Percentiles rank a stretch among this genome's conserved stretches.
Conservation (phyloP, 2,888 invertebrate genomes). For the Parelbella ahira region DNA sequence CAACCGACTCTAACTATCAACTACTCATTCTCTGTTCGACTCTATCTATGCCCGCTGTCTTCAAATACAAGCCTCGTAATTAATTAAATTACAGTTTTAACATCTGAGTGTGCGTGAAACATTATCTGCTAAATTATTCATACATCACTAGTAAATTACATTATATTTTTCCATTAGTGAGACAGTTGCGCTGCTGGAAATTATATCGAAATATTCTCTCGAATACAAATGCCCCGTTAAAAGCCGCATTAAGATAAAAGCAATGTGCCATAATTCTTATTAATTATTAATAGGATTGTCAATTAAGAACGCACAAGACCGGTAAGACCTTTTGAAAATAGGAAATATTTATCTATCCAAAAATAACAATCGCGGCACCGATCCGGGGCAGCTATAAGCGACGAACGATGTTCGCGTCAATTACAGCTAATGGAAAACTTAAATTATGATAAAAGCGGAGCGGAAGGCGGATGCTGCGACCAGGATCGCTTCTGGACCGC, state of each 20-base stretch:
- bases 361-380: conserved; percentile 69
- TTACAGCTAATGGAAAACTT: conserved; percentile 80
- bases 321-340: conserved; percentile 64
- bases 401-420: conserved; percentile 79
- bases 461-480: conserved; percentile 63
- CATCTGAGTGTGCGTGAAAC: conserved; percentile 43
- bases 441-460: conserved; percentile 80
- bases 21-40: conserved; percentile 6
- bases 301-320: conserved; percentile 66
- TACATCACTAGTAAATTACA: conserved; percentile 61
- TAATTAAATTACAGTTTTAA: conserved; percentile 31
- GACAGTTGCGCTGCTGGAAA: conserved; percentile 58
- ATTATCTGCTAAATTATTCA: conserved; percentile 56
- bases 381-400: conserved; percentile 70
- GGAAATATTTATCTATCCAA: conserved; percentile 74
- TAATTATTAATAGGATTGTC: conserved; percentile 75
- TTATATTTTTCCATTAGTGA: conserved; percentile 71
- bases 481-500: conserved; percentile 35
- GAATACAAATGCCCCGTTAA: conserved; percentile 70
- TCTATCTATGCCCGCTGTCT: conserved; percentile 3
- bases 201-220: conserved; percentile 67
- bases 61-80: too few relatives aligned
- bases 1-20: conserved; percentile 25
- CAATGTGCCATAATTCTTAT: conserved; percentile 70
- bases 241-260: conserved; percentile 76